Conservation (phyloP, 2,888 invertebrate genomes). For the Nymphalis c-album region DNA sequence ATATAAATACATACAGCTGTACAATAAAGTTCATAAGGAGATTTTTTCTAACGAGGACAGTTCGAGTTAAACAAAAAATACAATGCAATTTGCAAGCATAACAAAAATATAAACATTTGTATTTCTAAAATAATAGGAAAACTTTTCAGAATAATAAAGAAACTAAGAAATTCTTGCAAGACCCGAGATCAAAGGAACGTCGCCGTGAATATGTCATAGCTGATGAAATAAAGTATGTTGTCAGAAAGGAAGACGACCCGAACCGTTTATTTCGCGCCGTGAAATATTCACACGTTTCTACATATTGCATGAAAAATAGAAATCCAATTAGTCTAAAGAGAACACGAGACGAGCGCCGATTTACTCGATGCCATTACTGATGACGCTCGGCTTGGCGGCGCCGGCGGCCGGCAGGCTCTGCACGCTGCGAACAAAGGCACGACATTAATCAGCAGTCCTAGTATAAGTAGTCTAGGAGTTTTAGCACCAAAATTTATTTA, state of each 20-base stretch:
- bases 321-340: constrained; percentile 15
- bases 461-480: too few relatives aligned
- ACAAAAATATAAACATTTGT: constrained; percentile 62
- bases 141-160: constrained; percentile 48
- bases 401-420: constrained; percentile 47
- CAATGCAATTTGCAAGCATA: constrained; percentile 39
- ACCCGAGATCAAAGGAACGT: constrained; percentile 69
- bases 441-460: too few relatives aligned
- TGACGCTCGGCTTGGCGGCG: constrained; percentile 50
- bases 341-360: constrained; percentile 17
- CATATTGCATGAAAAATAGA: constrained; percentile 57
- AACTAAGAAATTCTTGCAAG: constrained; percentile 61
- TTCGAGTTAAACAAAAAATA: constrained; percentile 29
- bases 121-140: constrained; percentile 57
- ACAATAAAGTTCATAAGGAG: constrained; percentile 6
- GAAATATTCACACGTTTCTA: constrained; percentile 67
- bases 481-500: too few relatives aligned
- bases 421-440: constrained; percentile 44
- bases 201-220: constrained; percentile 73
- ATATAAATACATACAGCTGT: constrained; percentile 11
- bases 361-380: constrained; percentile 68
- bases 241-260: constrained; percentile 56
- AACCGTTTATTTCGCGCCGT: constrained; percentile 66
- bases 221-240: constrained; percentile 46
- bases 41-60: constrained; percentile 11